Evolutionary conservation across 2,113 vertebrate species (phyloP).

Genomic region (Oxygymnocypris stewartii): DNA sequence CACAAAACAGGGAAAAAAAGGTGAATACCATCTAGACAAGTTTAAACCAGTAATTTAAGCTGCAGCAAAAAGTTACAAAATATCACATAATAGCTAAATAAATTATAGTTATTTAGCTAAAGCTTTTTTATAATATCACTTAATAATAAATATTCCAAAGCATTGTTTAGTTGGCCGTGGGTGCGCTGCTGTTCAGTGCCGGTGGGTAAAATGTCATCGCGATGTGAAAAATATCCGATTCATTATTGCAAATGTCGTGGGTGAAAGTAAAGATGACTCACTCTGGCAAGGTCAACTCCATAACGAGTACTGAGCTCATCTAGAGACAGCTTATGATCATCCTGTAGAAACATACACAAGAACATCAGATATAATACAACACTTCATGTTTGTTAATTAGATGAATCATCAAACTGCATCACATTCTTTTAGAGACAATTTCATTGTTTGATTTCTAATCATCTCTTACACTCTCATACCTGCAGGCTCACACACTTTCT

Average conservation of each 20-base stretch:
- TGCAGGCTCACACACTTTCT: background rate
- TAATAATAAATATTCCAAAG: background rate
- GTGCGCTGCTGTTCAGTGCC: background rate
- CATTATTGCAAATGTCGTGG: conserved; percentile 22
- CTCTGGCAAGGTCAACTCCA: conserved; percentile 81
- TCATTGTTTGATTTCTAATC: conserved; percentile 20
- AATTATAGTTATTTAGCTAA: background rate
- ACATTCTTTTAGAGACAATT: background rate
- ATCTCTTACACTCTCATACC: background rate
- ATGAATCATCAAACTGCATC: background rate
- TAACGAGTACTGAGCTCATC: conserved; percentile 87
- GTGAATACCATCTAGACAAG: background rate
- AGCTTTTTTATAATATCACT: background rate
- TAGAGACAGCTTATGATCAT: conserved; percentile 86
- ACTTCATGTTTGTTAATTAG: conserved; percentile 14
- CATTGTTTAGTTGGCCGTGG: background rate
- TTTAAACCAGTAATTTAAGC: background rate
- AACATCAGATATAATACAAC: conserved; percentile 18
- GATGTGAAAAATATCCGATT: conserved; percentile 20
- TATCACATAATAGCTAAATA: background rate
- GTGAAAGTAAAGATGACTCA: conserved; percentile 64
- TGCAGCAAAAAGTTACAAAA: background rate
- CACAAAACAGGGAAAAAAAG: background rate
- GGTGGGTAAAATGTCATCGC: background rate
- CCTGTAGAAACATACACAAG: conserved; percentile 71